A percentile compares a stretch with the other conserved stretches of the same genome.
Evolutionary conservation across 2,888 invertebrate genomes (phyloP).

Genomic region (Orchesellides sinensis): DNA sequence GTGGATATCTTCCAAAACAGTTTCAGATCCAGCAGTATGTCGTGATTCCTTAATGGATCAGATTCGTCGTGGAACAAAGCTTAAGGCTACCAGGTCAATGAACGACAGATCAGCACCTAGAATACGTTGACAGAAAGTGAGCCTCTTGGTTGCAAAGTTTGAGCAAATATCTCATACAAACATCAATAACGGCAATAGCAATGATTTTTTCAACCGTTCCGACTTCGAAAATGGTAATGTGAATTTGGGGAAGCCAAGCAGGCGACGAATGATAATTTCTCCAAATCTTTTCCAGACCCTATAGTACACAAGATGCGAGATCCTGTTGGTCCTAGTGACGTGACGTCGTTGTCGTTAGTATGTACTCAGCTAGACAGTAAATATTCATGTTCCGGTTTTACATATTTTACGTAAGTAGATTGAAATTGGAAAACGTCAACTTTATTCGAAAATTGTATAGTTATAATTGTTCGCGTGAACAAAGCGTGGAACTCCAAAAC

Average conservation of each 20-base stretch:
- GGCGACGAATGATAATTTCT: slow-evolving; percentile 58
- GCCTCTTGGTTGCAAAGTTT: slow-evolving; percentile 71
- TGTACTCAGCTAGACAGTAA: too few relatives aligned
- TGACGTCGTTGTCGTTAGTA: too few relatives aligned
- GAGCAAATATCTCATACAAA: slow-evolving; percentile 58
- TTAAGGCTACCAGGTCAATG: slow-evolving; percentile 86
- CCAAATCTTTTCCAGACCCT: slow-evolving; percentile 54
- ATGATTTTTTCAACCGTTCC: neutral
- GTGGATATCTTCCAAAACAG: slow-evolving; percentile 80
- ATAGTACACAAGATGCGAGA: too few relatives aligned
- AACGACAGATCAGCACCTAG: slow-evolving; percentile 93
- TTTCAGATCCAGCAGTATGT: slow-evolving; percentile 86
- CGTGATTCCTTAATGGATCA: slow-evolving; percentile 97
- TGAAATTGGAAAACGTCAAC: too few relatives aligned
- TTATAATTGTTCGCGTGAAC: too few relatives aligned
- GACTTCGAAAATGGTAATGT: slow-evolving; percentile 38
- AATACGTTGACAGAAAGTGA: slow-evolving; percentile 82
- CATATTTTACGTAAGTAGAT: too few relatives aligned
- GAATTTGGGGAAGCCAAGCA: slow-evolving; percentile 66
- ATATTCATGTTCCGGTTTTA: too few relatives aligned
- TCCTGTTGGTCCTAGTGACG: too few relatives aligned
- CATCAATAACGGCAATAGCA: slow-evolving; percentile 21
- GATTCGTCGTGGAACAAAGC: slow-evolving; percentile 90
- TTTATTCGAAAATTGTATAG: too few relatives aligned
- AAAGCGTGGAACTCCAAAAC: too few relatives aligned